Conservation (phyloP, 92 coral and sea anemone species). For the Umimayanthus kanabou region DNA sequence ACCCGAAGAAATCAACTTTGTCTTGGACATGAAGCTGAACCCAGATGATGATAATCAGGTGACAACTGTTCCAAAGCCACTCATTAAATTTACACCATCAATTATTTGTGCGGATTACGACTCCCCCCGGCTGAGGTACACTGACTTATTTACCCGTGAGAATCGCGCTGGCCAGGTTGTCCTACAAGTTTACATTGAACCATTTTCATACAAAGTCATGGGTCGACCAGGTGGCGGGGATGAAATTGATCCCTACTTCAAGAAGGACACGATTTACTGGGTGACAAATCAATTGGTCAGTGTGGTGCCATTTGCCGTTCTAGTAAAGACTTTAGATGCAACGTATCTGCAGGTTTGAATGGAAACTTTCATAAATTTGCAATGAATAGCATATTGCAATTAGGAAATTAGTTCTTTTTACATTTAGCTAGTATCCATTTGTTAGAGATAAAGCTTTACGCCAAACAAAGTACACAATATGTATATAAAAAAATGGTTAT, state of each 20-base stretch:
- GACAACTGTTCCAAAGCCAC: constrained; percentile 65
- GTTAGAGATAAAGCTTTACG: no score
- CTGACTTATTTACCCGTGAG: constrained; percentile 69
- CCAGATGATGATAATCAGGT: constrained; percentile 57
- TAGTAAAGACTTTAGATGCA: constrained; percentile 92
- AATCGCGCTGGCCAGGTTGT: constrained; percentile 87
- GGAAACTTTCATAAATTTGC: background rate
- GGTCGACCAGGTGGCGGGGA: constrained; percentile 89
- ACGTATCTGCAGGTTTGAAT: constrained; percentile 65
- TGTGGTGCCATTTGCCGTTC: constrained; percentile 93
- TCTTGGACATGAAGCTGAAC: constrained; percentile 59
- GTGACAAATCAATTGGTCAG: constrained; percentile 76
- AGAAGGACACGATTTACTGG: constrained; percentile 92
- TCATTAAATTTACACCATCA: constrained; percentile 92
- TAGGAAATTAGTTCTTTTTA: background rate
- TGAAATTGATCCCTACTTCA: constrained; percentile 95
- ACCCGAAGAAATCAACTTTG: constrained; percentile 57
- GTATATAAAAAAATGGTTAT: no score
- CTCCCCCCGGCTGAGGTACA: constrained; percentile 73
- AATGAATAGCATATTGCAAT: background rate
- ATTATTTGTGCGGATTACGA: constrained; percentile 97
- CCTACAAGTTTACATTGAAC: constrained; percentile 90
- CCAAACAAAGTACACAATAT: no score
- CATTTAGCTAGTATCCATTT: background rate
- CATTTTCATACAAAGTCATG: constrained; percentile 89